Percentiles rank a stretch among this genome's conserved stretches.
phyloP scores from a whole-genome alignment of 2,888 invertebrate species.

The Neoitamus cyanurus region DNA sequence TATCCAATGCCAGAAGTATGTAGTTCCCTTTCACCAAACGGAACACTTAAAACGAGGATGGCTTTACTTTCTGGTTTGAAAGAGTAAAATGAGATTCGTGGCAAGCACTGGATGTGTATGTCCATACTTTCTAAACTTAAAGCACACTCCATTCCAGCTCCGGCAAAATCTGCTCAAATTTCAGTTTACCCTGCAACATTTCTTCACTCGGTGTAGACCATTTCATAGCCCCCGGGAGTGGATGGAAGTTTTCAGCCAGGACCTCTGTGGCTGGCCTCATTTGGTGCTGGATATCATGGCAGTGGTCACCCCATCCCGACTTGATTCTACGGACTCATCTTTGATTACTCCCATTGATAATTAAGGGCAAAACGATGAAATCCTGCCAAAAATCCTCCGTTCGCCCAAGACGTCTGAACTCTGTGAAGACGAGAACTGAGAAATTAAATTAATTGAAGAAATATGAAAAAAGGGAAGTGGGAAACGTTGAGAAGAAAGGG shows the following conservation, averaged over 20 bases:
- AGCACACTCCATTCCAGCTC: background rate
- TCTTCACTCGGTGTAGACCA: background rate
- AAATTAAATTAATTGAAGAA: conserved; percentile 19
- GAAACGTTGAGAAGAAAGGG: background rate
- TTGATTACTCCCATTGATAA: conserved; percentile 29
- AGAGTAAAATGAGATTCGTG: background rate
- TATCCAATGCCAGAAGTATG: background rate
- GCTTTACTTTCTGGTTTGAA: background rate
- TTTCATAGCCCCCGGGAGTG: background rate
- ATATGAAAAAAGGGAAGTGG: background rate
- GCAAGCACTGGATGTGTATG: background rate
- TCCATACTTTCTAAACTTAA: background rate
- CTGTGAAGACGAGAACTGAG: background rate
- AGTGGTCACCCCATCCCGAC: background rate
- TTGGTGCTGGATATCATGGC: background rate
- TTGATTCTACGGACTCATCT: background rate
- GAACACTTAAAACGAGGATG: background rate
- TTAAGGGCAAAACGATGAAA: background rate
- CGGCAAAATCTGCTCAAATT: background rate
- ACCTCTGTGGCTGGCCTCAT: background rate
- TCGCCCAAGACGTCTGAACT: background rate
- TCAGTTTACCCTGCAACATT: background rate
- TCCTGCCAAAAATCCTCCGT: background rate
- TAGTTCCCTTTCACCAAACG: background rate
- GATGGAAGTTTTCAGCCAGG: background rate